phyloP scores from a whole-genome alignment of 2,888 invertebrate genomes.

The Melieria crassipennis region DNA sequence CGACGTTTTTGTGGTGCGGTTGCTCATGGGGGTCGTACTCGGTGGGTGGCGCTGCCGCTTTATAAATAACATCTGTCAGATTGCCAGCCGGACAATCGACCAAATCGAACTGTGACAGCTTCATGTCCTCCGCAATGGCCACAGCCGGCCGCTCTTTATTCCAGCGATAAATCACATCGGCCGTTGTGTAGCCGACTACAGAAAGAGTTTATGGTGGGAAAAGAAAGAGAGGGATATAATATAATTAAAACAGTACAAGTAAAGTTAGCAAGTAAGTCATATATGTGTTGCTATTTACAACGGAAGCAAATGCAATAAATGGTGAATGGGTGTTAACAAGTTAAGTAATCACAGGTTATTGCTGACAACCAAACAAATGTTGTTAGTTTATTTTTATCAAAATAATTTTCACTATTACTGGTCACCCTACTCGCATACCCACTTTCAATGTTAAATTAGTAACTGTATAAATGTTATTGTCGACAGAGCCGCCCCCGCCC shows the following conservation, averaged over 20 bases:
- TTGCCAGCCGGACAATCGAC: conserved; percentile 79
- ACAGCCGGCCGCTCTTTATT: conserved; percentile 75
- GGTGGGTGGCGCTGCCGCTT: conserved; percentile 57
- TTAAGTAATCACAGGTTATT: no score
- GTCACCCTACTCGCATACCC: no score
- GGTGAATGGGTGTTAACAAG: neutral
- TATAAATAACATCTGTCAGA: conserved; percentile 69
- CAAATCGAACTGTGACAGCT: conserved; percentile 85
- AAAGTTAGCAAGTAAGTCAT: neutral
- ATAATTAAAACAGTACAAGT: neutral
- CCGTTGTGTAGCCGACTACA: conserved; percentile 77
- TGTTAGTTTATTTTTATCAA: no score
- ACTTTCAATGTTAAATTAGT: no score
- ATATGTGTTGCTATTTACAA: neutral
- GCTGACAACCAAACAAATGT: no score
- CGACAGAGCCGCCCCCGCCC: no score
- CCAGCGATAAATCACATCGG: conserved; percentile 80
- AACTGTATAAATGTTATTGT: no score
- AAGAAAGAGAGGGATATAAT: conserved; percentile 10
- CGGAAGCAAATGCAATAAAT: neutral
- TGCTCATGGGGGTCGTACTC: conserved; percentile 20
- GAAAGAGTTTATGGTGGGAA: conserved; percentile 17
- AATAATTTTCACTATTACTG: no score
- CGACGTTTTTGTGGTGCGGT: conserved; percentile 35
- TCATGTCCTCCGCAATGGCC: conserved; percentile 83